Percentiles rank a stretch among this genome's conserved stretches.
Evolutionary conservation across 2,797 vertebrate species (phyloP).

Genomic region (Notolepis coatsorum): DNA sequence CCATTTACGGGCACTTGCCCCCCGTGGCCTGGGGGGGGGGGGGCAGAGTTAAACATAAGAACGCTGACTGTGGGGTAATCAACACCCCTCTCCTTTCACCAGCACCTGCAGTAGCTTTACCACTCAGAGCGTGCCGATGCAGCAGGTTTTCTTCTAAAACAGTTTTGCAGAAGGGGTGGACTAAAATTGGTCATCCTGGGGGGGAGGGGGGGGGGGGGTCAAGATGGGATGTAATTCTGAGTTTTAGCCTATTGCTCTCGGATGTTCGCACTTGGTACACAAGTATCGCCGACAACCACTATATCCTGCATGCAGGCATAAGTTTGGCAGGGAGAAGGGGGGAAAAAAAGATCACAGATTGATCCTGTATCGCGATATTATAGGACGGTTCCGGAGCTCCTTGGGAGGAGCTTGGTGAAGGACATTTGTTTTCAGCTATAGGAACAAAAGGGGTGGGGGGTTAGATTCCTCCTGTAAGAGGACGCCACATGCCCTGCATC

Average conservation of each 20-base stretch:
- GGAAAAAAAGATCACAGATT: no score
- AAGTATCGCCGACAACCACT: no score
- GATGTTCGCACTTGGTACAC: no score
- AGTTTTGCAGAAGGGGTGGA: no score
- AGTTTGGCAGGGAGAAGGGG: no score
- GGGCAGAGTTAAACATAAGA: conserved; percentile 54
- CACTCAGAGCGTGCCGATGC: conserved; percentile 41
- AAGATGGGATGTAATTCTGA: no score
- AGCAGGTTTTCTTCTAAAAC: conserved; percentile 9
- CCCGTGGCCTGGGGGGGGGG: background rate
- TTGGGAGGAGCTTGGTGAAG: background rate
- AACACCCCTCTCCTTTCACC: conserved; percentile 41
- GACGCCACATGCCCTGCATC: conserved; percentile 13
- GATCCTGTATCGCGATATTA: no score
- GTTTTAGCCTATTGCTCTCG: no score
- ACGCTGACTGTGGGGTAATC: conserved; percentile 75
- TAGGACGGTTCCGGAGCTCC: no score
- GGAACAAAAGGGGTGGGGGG: conserved; percentile 70
- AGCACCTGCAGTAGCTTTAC: background rate
- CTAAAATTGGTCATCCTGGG: no score
- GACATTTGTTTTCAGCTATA: conserved; percentile 85
- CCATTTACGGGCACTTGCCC: conserved; percentile 70
- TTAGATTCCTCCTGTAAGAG: conserved; percentile 7
- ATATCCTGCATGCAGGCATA: no score
- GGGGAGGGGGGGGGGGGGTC: no score